These are phyloP conservation scores for Himalopsyche kuldschensis DNA, from an alignment of 2,888 invertebrate species.

Conservation along the genomic window DNA sequence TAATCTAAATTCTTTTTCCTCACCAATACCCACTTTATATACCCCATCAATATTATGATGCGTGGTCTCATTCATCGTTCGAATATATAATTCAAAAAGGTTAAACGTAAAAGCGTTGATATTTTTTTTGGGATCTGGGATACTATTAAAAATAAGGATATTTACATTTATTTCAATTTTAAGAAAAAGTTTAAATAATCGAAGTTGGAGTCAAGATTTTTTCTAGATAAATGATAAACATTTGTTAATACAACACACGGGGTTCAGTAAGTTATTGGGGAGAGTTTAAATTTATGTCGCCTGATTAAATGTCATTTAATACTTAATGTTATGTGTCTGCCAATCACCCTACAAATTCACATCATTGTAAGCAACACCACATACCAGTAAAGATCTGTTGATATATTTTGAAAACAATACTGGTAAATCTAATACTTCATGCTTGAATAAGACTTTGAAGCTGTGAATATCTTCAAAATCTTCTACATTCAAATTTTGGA, in stretches of 20 bases:
- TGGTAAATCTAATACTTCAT: neutral
- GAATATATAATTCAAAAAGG: neutral
- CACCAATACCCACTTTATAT: neutral
- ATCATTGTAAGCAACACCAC: neutral
- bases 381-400: neutral
- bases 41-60: neutral
- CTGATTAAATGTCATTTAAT: neutral
- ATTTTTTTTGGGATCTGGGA: neutral
- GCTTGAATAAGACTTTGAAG: too few relatives aligned
- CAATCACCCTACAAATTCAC: neutral
- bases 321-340: neutral
- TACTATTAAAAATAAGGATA: too few relatives aligned
- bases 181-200: constrained; percentile 6
- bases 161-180: too few relatives aligned
- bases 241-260: constrained; percentile 3
- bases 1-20: neutral
- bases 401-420: neutral
- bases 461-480: too few relatives aligned
- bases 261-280: constrained; percentile 21
- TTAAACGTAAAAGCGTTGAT: neutral
- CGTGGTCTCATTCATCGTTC: neutral
- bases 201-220: constrained; percentile 15
- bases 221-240: constrained; percentile 17
- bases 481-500: too few relatives aligned
- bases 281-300: neutral